Evolutionary conservation across 2,113 vertebrate genomes (phyloP), one percentile per base, ranked within the genome.

Genomic region (Pandion haliaetus): DNA sequence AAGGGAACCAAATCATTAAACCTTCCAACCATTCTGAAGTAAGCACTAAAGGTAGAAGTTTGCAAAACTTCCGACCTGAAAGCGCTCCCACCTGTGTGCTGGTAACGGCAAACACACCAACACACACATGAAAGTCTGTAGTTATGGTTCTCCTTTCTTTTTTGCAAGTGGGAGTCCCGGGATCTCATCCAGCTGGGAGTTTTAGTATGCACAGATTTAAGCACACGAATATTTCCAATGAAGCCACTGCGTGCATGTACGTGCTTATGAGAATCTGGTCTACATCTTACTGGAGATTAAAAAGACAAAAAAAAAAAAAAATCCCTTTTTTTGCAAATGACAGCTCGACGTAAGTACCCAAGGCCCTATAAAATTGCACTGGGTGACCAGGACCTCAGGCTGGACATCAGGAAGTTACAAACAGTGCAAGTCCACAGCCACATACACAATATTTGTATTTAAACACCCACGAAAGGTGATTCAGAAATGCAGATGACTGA

Each of bases 111-210:
- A 42, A 12, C 24, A 5, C 62, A 34, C 10, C 47, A 2, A 2
- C 20, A 2, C 34, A 2, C 12, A 5, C 6, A 1, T 8, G 5
- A 1, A 55, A 18, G 21, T 6, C 81, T 7, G 19, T 3, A 8
- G 15, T 25, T 52, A 21, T 10, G 7, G 24, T 5, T 44, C 71
- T 42, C 14, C 17, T 19, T 7, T 23, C 20, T 28, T 42, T 47
- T 52, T 5, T 15, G 9, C 21, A 34, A 36, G 44, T 4, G 36
- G 13, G 31, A 65, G 36, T 6, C 38, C 40, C 4, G 40, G 52
- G 26, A 61, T 72, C 66, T 42, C 74, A 50, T 58, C 76, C 82
- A 82, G 74, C 55, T 24, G 62, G 81, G 32, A 76, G 36, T 6
- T 67, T 25, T 14, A 16, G 26, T 0, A 7, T 1, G 47, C 59